These are phyloP conservation scores for Synanthedon andrenaeformis DNA, from an alignment of 2,888 invertebrate genomes.

Conservation along the genomic window DNA sequence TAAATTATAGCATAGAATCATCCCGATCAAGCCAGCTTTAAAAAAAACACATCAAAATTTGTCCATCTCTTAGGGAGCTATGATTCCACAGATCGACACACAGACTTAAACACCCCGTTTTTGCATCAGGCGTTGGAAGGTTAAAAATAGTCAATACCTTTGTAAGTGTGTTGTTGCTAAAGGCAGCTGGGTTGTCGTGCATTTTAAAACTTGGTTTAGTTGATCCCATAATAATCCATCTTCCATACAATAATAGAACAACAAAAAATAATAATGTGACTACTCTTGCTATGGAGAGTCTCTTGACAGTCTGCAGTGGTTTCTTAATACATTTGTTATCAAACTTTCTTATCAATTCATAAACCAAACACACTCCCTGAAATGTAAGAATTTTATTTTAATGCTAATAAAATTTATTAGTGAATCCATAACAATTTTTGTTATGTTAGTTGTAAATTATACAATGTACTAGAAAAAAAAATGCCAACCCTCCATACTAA, in stretches of 20 bases:
- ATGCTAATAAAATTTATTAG: too few species aligned
- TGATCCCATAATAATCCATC: constrained; percentile 85
- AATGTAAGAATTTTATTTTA: constrained; percentile 19
- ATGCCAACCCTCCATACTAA: too few species aligned
- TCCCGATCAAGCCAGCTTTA: too few species aligned
- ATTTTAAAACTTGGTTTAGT: constrained; percentile 83
- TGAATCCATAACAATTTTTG: too few species aligned
- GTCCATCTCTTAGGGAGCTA: too few species aligned
- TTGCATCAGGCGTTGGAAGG: too few species aligned
- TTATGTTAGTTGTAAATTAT: too few species aligned
- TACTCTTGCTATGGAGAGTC: constrained; percentile 53
- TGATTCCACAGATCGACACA: too few species aligned
- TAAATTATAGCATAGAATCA: too few species aligned
- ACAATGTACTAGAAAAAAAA: too few species aligned
- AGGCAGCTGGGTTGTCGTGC: constrained; percentile 93
- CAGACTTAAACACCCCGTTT: too few species aligned
- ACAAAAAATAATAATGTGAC: constrained; percentile 57
- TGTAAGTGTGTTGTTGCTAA: constrained; percentile 72
- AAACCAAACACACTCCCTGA: constrained; percentile 74
- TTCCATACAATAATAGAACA: constrained; percentile 68
- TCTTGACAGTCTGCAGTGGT: constrained; percentile 2
- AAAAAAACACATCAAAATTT: too few species aligned
- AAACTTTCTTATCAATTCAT: constrained; percentile 68
- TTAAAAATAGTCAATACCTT: constrained; percentile 58
- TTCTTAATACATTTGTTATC: not conserved